Evolutionary conservation across 2,113 vertebrate species (phyloP), one percentile per base, ranked within the genome.

Genomic region (Microtus pennsylvanicus): DNA sequence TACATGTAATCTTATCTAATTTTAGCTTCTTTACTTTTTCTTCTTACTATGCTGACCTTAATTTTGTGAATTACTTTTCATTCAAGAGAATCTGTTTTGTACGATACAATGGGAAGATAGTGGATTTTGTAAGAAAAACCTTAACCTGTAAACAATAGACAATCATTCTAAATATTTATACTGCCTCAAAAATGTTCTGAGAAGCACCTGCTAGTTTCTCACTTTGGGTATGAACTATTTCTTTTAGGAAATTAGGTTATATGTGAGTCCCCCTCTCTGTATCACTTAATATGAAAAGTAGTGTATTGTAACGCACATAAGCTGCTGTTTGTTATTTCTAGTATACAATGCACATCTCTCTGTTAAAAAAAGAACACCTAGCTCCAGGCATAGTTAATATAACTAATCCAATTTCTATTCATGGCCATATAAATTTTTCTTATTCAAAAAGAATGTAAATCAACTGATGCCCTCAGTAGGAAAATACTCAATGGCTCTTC

Each of bases 51-150:
- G 93, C 75, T 94, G 87, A 92, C 93, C 92, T 97, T 95, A 93
- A 97, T 97, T 94, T 82, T 90, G 4, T 38, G 30, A 80, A 78
- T 75, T 91, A n/a, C 94, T 94, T 96, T 96, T 87, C 97, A 97
- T 87, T 33, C 55, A 55, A 96, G 85, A 96, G 63, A 96, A 9
- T 95, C 72, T 89, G 82, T 85, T 97, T 75, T 14, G 1, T 6
- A 86, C 92, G 87, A 95, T 97, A 96, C 94, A 11, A 76, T 85
- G 87, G 30, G 28, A 93, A 45, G 28, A 58, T 97, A 97, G 97
- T 97, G 75, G 87, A 96, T 97, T 98, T 97, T 97, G 88, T 45
- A 93, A 98, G 86, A 94, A 89, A 95, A 97, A 65, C 95, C n/a
- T 61, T 95, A 97, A 98, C 98, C 94, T 97, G 55, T 97, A 92